Evolutionary conservation across 2,797 vertebrate species (phyloP).

Genomic region (Pseudochaenichthys georgianus): DNA sequence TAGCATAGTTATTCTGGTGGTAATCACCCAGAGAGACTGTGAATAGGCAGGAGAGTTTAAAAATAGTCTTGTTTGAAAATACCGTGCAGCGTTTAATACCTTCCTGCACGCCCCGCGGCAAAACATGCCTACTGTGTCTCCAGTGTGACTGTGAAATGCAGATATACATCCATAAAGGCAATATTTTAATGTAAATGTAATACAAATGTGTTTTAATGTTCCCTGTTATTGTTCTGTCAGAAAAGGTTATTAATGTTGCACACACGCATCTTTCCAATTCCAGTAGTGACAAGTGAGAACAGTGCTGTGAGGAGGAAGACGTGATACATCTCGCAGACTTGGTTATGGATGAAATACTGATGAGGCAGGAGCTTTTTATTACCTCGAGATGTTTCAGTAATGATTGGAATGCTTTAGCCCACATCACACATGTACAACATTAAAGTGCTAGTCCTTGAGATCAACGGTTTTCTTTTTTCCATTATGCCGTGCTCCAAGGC

Average conservation of each 20-base stretch:
- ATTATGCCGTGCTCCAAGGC: neutral
- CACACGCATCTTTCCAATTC: conserved; percentile 13
- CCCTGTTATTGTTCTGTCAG: neutral
- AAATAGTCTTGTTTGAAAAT: conserved; percentile 55
- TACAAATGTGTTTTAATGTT: neutral
- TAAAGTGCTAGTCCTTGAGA: conserved; percentile 13
- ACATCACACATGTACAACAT: neutral
- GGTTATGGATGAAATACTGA: conserved; percentile 30
- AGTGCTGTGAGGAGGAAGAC: neutral
- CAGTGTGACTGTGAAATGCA: neutral
- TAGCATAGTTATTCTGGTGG: conserved; percentile 75
- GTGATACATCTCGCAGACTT: conserved; percentile 6
- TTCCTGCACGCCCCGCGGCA: conserved; percentile 32
- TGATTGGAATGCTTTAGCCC: neutral
- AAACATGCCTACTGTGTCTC: conserved; percentile 18
- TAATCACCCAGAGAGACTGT: conserved; percentile 66
- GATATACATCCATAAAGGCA: conserved; percentile 11
- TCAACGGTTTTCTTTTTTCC: neutral
- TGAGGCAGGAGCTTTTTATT: conserved; percentile 27
- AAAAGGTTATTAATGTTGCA: conserved; percentile 24
- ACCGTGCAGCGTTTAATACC: conserved; percentile 29
- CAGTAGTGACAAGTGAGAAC: neutral
- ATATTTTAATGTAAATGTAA: neutral
- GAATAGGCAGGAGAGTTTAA: conserved; percentile 54
- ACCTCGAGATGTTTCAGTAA: conserved; percentile 20